These are phyloP conservation scores for Limosa lapponica DNA, from an alignment of 2,797 vertebrate genomes.

Conservation along the genomic window DNA sequence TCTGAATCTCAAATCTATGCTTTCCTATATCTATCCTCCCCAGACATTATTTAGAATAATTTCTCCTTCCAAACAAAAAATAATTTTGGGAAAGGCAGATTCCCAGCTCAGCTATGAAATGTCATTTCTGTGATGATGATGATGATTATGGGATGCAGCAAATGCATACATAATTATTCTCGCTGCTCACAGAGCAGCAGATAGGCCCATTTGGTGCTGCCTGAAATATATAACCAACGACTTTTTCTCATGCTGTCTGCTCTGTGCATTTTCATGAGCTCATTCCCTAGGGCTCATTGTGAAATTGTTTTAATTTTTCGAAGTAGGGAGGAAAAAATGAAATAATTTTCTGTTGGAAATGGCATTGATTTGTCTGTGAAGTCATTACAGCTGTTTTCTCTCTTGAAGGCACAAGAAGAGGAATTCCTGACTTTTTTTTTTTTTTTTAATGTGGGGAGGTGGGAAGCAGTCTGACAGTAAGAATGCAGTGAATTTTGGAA, in stretches of 20 bases:
- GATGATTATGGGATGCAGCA: conserved; percentile 71
- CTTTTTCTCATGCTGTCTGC: conserved; percentile 63
- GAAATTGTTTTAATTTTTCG: conserved; percentile 64
- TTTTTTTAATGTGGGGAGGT: neutral
- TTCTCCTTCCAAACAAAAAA: conserved; percentile 55
- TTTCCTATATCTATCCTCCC: conserved; percentile 10
- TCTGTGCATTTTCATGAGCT: conserved; percentile 65
- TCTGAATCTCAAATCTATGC: neutral
- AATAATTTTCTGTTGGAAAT: conserved; percentile 41
- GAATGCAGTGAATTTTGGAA: conserved; percentile 49
- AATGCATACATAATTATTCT: conserved; percentile 67
- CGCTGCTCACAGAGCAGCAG: conserved; percentile 48
- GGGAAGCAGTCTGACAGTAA: conserved; percentile 5
- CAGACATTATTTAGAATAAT: conserved; percentile 28
- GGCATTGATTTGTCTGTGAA: conserved; percentile 35
- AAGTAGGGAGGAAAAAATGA: neutral
- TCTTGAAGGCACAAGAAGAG: neutral
- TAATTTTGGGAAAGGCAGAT: conserved; percentile 66
- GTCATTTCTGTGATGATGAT: conserved; percentile 51
- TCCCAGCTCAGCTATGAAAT: conserved; percentile 62
- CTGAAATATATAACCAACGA: conserved; percentile 59
- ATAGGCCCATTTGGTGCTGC: conserved; percentile 68
- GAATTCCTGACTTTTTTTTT: neutral
- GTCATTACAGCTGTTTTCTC: conserved; percentile 31
- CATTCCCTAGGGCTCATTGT: conserved; percentile 46